phyloP scores from a whole-genome alignment of 2,113 vertebrate genomes.

The Xenotilapia flavipinnis region DNA sequence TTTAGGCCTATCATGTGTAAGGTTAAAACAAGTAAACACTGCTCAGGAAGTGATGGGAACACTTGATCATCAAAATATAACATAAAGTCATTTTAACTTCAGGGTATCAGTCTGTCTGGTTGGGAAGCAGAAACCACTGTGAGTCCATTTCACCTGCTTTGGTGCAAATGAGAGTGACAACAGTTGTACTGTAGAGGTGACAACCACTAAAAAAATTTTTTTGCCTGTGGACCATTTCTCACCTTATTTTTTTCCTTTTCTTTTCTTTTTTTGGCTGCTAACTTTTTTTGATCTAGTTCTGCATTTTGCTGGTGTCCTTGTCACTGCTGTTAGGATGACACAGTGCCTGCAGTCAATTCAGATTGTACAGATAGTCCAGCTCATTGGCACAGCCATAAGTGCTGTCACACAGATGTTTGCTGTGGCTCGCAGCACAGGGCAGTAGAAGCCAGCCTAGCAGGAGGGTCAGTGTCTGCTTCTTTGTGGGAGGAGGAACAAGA shows the following conservation, averaged over 20 bases:
- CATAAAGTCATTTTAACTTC: background rate
- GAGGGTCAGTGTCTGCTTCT: background rate
- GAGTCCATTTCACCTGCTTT: background rate
- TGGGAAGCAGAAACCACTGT: background rate
- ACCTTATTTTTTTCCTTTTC: background rate
- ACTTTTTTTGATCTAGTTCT: background rate
- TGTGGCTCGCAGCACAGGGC: background rate
- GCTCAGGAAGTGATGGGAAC: background rate
- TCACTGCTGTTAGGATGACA: background rate
- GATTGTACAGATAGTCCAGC: background rate
- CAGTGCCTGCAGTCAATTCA: background rate
- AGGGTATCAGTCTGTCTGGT: background rate
- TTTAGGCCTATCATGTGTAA: background rate
- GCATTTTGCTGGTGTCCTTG: too few relatives aligned
- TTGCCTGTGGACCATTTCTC: background rate
- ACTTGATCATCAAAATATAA: background rate
- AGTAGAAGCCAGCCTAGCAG: background rate
- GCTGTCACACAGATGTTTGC: background rate
- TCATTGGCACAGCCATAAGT: background rate
- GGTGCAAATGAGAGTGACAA: background rate
- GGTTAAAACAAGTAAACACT: background rate
- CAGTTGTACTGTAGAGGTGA: background rate
- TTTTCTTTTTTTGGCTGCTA: background rate
- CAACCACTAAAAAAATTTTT: rapidly evolving
- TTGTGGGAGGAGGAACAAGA: background rate